Evolutionary conservation across 2,797 vertebrate genomes (phyloP).

Genomic region (Phalloptychus januarius): DNA sequence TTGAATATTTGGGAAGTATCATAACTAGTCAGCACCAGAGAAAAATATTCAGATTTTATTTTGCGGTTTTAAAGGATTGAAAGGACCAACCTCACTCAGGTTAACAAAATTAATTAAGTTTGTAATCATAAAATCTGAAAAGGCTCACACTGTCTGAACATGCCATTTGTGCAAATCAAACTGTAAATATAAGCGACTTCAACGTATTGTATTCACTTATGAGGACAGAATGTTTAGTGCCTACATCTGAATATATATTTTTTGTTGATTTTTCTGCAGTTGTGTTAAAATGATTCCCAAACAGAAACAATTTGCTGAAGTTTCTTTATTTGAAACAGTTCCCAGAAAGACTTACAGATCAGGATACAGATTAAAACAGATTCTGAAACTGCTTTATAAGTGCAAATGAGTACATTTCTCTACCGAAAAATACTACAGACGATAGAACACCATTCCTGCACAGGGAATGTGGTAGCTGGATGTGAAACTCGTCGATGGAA

Average conservation of each 20-base stretch:
- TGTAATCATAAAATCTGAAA: not conserved
- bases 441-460: conserved; percentile 39
- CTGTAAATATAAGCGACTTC: not conserved
- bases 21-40: too few species aligned
- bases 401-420: conserved; percentile 64
- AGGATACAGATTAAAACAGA: conserved; percentile 56
- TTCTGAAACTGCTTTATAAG: conserved; percentile 59
- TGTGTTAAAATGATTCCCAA: not conserved
- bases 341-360: conserved; percentile 32
- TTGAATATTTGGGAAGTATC: too few species aligned
- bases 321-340: conserved; percentile 66
- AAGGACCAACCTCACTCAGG: too few species aligned
- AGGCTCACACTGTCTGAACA: not conserved
- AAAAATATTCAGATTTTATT: too few species aligned
- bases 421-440: conserved; percentile 46
- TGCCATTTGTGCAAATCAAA: not conserved
- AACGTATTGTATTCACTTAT: not conserved
- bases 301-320: conserved; percentile 1
- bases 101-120: too few species aligned
- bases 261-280: not conserved
- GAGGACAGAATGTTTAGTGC: not conserved
- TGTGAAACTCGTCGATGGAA: conserved; percentile 64
- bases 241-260: not conserved
- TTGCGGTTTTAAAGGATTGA: too few species aligned
- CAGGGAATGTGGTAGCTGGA: conserved; percentile 65